Conservation (phyloP, 2,113 vertebrate genomes). For the Toxostoma redivivum region DNA sequence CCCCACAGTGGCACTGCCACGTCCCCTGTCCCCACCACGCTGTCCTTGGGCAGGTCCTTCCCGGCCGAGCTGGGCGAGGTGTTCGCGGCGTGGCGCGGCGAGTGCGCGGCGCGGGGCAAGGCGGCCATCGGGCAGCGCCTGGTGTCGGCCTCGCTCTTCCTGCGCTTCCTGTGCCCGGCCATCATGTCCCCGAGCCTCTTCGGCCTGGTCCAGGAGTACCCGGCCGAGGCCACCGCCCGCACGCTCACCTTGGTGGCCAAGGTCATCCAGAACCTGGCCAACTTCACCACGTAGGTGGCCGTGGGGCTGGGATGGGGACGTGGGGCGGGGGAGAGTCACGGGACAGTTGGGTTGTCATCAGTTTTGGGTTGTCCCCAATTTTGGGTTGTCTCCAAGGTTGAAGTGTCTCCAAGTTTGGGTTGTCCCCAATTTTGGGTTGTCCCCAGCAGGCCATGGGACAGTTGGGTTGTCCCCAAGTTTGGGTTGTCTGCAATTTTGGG, state of each 20-base stretch:
- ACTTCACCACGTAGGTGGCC: constrained; percentile 84
- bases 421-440: no score
- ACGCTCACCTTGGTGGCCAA: constrained; percentile 92
- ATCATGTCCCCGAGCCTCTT: constrained; percentile 93
- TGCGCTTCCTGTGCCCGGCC: constrained; percentile 92
- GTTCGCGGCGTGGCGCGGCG: constrained; percentile 86
- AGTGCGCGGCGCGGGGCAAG: constrained; percentile 75
- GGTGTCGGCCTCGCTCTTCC: constrained; percentile 90
- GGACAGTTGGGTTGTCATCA: no score
- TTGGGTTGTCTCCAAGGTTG: not conserved
- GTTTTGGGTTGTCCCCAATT: not conserved
- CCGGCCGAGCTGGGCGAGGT: constrained; percentile 86
- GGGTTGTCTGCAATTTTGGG: no score
- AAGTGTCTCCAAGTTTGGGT: no score
- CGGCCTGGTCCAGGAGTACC: constrained; percentile 85
- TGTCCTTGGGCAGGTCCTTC: constrained; percentile 74
- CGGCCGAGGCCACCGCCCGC: constrained; percentile 80
- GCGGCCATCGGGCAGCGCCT: constrained; percentile 82
- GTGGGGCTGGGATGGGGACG: no score
- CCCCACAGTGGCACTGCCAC: rapidly evolving
- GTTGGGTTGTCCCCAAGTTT: no score
- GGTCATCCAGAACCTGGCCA: constrained; percentile 95
- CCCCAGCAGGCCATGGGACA: no score
- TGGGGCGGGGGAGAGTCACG: no score
- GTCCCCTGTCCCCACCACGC: not conserved